Percentiles rank a stretch among this genome's conserved stretches.
These are phyloP conservation scores for Athene noctua DNA, from an alignment of 2,113 vertebrate genomes.

Conservation along the genomic window DNA sequence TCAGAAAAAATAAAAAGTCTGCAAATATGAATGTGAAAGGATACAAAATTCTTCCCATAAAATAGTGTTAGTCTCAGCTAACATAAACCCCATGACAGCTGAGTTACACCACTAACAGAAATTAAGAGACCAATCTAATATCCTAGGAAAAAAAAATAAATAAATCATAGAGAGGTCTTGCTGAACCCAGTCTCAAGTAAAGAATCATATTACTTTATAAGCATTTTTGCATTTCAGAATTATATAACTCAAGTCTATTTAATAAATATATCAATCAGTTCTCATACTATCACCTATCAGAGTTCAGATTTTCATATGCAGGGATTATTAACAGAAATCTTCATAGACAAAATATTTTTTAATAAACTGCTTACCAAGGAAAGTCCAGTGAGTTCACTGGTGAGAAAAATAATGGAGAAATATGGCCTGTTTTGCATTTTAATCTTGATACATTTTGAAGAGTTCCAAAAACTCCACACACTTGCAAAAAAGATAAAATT, in stretches of 20 bases:
- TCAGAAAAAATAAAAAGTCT: too few relatives aligned
- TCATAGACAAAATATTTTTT: not conserved
- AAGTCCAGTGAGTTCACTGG: not conserved
- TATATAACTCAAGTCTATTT: not conserved
- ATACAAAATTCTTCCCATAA: not conserved
- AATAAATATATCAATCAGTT: accelerated
- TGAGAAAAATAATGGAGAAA: not conserved
- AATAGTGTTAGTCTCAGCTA: not conserved
- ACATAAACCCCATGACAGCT: not conserved
- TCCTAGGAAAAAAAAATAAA: not conserved
- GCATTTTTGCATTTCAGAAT: not conserved
- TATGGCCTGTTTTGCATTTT: not conserved
- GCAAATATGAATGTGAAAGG: not conserved
- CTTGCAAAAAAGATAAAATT: not conserved
- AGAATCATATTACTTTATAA: not conserved
- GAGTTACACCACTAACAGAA: not conserved
- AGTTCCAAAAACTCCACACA: not conserved
- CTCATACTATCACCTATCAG: not conserved
- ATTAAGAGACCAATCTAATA: not conserved
- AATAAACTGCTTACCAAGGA: not conserved
- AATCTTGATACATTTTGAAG: not conserved
- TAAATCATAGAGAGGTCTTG: not conserved
- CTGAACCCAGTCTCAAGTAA: not conserved
- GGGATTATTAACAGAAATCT: not conserved
- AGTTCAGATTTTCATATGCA: not conserved